Percentiles rank a stretch among this genome's conserved stretches.
Evolutionary conservation across 2,113 vertebrate genomes (phyloP).

Genomic region (Ginglymostoma cirratum): DNA sequence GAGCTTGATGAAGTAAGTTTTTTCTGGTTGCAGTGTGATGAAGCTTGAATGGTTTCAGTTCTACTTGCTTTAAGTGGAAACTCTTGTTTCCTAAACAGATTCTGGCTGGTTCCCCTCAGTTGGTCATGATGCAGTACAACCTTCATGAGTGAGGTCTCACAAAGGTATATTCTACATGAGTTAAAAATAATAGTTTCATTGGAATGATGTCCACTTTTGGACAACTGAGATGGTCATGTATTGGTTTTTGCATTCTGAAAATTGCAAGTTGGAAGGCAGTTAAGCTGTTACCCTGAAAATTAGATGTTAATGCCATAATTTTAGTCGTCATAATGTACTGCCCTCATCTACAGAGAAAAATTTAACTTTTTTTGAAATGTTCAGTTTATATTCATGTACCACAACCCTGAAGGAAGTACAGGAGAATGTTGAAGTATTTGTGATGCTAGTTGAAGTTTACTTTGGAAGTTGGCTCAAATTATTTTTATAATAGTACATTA

Average conservation of each 20-base stretch:
- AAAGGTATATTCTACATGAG: background rate
- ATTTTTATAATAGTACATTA: background rate
- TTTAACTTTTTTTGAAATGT: background rate
- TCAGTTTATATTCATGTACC: background rate
- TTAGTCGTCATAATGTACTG: background rate
- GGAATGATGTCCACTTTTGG: background rate
- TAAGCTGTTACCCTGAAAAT: background rate
- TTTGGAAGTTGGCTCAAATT: background rate
- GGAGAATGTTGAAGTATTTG: background rate
- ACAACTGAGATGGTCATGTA: background rate
- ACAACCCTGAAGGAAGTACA: background rate
- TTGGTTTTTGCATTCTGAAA: background rate
- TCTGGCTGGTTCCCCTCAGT: background rate
- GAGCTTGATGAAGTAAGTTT: background rate
- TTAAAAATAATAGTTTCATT: background rate
- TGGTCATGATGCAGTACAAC: background rate
- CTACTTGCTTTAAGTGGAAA: background rate
- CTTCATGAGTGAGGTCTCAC: background rate
- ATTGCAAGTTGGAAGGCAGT: background rate
- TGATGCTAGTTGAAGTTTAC: background rate
- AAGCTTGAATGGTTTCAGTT: slow-evolving; percentile 6
- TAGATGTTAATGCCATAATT: slow-evolving; percentile 4
- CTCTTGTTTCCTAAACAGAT: slow-evolving; percentile 11
- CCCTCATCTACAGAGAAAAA: background rate
- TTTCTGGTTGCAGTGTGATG: background rate